A percentile compares a stretch with the other conserved stretches of the same genome.
Evolutionary conservation across 1,140 invertebrate species (phyloP).

Genomic region (Carposina sasakii): DNA sequence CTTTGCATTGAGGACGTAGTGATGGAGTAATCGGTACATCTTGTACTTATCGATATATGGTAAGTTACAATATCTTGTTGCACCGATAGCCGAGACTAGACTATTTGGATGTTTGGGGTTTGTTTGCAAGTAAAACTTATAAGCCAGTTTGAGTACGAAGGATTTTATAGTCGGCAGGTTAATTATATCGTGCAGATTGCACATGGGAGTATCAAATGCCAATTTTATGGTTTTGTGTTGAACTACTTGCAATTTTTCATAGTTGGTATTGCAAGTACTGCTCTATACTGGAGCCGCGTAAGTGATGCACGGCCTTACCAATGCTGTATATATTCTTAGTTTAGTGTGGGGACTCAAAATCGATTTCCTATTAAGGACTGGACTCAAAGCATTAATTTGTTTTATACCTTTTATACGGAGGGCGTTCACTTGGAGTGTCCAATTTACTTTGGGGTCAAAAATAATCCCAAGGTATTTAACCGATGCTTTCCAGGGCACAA

Average conservation of each 20-base stretch:
- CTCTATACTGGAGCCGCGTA: conserved; percentile 1
- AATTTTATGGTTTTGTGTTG: too few species aligned
- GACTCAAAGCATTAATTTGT: neutral
- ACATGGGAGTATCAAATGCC: neutral
- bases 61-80: neutral
- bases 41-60: neutral
- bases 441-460: neutral
- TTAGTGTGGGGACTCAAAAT: conserved; percentile 1
- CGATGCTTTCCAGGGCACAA: neutral
- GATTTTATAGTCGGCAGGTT: neutral
- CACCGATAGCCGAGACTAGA: neutral
- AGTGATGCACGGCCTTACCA: neutral
- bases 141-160: neutral
- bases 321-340: neutral
- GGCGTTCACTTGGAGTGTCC: neutral
- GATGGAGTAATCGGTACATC: too few species aligned
- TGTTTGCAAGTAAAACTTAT: neutral
- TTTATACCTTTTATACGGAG: neutral
- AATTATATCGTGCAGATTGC: neutral
- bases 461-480: conserved; percentile 1
- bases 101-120: neutral
- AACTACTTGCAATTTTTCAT: neutral
- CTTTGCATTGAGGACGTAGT: too few species aligned
- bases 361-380: neutral
- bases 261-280: neutral